phyloP scores from a whole-genome alignment of 2,113 vertebrate species.

The Ciconia stormi region DNA sequence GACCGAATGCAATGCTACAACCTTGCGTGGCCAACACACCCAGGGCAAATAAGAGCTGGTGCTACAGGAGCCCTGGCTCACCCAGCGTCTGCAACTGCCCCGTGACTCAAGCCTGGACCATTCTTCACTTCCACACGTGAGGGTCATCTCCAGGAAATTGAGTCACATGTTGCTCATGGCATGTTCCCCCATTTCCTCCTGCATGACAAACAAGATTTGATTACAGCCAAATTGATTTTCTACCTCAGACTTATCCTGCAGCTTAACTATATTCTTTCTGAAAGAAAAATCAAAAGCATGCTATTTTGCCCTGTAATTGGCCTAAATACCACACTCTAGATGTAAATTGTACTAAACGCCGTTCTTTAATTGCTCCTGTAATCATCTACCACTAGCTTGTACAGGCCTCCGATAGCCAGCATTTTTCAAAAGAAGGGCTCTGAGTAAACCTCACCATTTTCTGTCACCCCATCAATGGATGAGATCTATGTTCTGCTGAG shows the following conservation, averaged over 20 bases:
- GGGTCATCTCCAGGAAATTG: background rate
- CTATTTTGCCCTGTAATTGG: background rate
- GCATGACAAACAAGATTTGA: background rate
- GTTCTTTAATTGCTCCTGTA: constrained; percentile 1
- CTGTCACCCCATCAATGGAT: constrained; percentile 26
- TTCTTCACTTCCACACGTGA: background rate
- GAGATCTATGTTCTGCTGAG: constrained; percentile 20
- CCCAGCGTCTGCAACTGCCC: background rate
- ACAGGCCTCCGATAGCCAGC: background rate
- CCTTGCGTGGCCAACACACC: background rate
- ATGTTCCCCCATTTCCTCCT: background rate
- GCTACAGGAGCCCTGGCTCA: background rate
- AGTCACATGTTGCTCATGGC: background rate
- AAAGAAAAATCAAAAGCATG: background rate
- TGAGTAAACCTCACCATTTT: background rate
- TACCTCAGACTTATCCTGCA: background rate
- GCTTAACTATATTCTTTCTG: background rate
- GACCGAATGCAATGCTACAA: background rate
- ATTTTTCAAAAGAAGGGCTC: background rate
- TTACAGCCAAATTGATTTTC: background rate
- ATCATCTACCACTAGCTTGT: background rate
- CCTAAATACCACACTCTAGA: background rate
- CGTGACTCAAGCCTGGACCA: background rate
- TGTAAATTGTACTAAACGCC: background rate
- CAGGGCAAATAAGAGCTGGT: background rate